Percentiles rank a stretch among this genome's conserved stretches.
These are phyloP conservation scores for Stegana nigrithorax DNA, from an alignment of 2,888 invertebrate genomes.

Conservation along the genomic window DNA sequence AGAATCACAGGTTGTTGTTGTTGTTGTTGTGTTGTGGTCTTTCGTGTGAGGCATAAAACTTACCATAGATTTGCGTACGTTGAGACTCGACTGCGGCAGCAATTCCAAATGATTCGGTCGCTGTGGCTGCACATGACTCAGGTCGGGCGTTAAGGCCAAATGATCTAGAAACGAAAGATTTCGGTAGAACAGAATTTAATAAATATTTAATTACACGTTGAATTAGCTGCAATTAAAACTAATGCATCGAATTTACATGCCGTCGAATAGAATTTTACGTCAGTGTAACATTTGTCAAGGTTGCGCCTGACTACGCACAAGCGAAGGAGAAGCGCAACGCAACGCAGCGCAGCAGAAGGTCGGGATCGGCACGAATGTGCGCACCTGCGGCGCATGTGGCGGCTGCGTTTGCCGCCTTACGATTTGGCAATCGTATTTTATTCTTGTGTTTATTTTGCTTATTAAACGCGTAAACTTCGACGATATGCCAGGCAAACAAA, in stretches of 20 bases:
- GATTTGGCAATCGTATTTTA: background rate
- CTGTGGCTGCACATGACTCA: conserved; percentile 64
- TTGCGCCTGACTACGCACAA: conserved; percentile 4
- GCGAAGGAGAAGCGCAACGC: no score
- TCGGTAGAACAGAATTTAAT: background rate
- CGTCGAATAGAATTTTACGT: background rate
- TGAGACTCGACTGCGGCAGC: conserved; percentile 63
- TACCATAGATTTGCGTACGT: conserved; percentile 61
- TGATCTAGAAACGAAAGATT: conserved; percentile 58
- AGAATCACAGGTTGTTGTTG: no score
- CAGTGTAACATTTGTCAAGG: background rate
- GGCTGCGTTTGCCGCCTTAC: background rate
- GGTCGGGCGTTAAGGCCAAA: conserved; percentile 60
- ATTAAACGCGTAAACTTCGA: no score
- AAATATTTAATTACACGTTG: background rate
- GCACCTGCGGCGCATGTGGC: background rate
- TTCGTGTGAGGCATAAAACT: no score
- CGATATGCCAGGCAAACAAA: no score
- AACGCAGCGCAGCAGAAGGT: background rate
- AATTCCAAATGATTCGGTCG: conserved; percentile 68
- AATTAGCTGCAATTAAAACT: background rate
- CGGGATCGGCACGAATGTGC: no score
- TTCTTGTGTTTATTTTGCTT: background rate
- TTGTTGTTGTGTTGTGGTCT: no score
- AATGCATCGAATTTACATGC: background rate